Percentiles rank a stretch among this genome's conserved stretches.
Conservation (phyloP, 2,113 vertebrate genomes). For the Coturnix japonica region DNA sequence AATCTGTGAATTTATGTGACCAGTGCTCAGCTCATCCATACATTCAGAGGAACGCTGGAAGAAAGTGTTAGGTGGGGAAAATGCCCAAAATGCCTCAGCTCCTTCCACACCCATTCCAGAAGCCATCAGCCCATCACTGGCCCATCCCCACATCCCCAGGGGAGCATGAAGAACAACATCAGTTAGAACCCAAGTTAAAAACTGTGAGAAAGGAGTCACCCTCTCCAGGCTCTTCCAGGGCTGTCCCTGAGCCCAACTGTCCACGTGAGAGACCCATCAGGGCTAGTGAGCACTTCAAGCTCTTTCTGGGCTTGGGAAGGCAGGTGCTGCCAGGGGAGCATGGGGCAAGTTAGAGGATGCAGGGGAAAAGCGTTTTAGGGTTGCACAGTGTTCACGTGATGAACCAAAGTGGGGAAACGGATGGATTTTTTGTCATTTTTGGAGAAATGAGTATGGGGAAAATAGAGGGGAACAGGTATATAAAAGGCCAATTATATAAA, state of each 20-base stretch:
- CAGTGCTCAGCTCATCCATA: neutral
- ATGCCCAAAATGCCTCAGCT: neutral
- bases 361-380: neutral
- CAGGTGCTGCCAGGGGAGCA: fast-evolving
- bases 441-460: neutral
- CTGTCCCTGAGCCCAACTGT: neutral
- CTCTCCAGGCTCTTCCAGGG: neutral
- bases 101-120: neutral
- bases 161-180: neutral
- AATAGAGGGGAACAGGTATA: neutral
- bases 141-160: neutral
- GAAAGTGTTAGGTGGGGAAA: neutral
- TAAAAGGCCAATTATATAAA: neutral
- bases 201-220: fast-evolving
- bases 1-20: neutral
- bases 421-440: neutral
- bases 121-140: neutral
- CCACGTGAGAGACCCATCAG: neutral
- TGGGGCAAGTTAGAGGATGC: neutral
- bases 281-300: neutral
- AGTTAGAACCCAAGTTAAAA: neutral
- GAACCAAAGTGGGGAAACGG: neutral
- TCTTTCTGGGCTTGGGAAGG: neutral
- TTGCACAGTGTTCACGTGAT: neutral
- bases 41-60: neutral